Evolutionary conservation across 2,888 invertebrate genomes (phyloP).

Genomic region (Cetonia aurata): DNA sequence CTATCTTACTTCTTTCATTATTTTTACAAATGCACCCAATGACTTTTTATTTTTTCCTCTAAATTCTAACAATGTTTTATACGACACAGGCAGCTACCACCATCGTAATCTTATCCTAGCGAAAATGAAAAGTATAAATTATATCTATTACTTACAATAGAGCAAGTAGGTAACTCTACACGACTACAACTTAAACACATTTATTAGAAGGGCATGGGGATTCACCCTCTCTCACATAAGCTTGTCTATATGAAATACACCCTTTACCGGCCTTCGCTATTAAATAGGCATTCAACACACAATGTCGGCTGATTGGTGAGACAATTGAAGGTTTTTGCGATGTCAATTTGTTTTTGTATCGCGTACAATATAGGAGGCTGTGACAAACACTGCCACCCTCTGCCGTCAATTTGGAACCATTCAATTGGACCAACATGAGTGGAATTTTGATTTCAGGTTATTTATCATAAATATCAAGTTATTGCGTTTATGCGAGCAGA

Average conservation of each 20-base stretch:
- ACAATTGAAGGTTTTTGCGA: slow-evolving; percentile 67
- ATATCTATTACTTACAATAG: no score
- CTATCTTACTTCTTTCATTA: no score
- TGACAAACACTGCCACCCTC: slow-evolving; percentile 63
- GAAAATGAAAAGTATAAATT: no score
- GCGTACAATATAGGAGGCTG: slow-evolving; percentile 63
- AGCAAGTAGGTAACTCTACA: no score
- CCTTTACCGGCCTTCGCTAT: slow-evolving; percentile 60
- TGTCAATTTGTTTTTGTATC: slow-evolving; percentile 68
- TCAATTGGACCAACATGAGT: slow-evolving; percentile 62
- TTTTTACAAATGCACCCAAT: no score
- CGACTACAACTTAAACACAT: slow-evolving; percentile 29
- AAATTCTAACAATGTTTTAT: no score
- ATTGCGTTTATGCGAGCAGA: slow-evolving; percentile 53
- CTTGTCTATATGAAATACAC: slow-evolving; percentile 54
- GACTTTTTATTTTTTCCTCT: no score
- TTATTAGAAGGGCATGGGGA: slow-evolving; percentile 33
- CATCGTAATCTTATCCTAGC: no score
- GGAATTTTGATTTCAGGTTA: slow-evolving; percentile 65
- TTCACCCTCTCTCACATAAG: slow-evolving; percentile 44
- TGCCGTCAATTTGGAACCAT: slow-evolving; percentile 65
- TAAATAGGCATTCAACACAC: slow-evolving; percentile 64
- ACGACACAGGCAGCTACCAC: no score
- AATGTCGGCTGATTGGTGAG: slow-evolving; percentile 67
- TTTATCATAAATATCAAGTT: slow-evolving; percentile 61